Evolutionary conservation across 2,113 vertebrate genomes (phyloP).

Genomic region (Pycnonotus jocosus): DNA sequence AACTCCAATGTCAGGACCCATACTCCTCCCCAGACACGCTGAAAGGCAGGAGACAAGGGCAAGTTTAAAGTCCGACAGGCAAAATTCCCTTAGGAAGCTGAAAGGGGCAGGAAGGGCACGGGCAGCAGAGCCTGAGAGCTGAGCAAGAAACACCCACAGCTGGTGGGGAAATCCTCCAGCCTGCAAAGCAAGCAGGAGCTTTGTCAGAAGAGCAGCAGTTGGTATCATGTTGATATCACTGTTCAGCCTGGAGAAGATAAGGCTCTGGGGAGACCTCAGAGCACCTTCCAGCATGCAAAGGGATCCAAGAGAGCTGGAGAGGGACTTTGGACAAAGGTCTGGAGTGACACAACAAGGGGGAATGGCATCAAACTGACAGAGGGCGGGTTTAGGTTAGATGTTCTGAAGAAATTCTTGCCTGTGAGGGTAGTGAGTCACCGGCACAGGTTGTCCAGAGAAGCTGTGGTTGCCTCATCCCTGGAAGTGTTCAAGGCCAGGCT

Average conservation of each 20-base stretch:
- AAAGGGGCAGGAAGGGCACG: not conserved
- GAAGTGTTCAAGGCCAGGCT: not conserved
- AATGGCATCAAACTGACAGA: not conserved
- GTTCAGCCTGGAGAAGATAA: not conserved
- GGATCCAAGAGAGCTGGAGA: not conserved
- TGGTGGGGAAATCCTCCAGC: not conserved
- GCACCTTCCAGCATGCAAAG: not conserved
- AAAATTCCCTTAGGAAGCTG: not conserved
- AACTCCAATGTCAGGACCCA: not conserved
- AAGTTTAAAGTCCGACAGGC: not conserved
- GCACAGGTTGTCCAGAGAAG: not conserved
- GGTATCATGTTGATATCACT: not conserved
- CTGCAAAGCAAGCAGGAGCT: not conserved
- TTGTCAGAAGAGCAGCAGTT: not conserved
- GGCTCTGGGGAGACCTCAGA: not conserved
- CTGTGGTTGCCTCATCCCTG: not conserved
- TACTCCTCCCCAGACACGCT: not conserved
- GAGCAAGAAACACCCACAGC: not conserved
- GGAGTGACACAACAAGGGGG: not conserved
- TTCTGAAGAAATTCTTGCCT: not conserved
- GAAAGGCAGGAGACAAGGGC: not conserved
- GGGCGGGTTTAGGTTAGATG: not conserved
- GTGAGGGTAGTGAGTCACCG: not conserved
- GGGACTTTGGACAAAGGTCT: not conserved
- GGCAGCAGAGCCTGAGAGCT: not conserved